Evolutionary conservation across 2,113 vertebrate genomes (phyloP).

Genomic region (Abramis brama): DNA sequence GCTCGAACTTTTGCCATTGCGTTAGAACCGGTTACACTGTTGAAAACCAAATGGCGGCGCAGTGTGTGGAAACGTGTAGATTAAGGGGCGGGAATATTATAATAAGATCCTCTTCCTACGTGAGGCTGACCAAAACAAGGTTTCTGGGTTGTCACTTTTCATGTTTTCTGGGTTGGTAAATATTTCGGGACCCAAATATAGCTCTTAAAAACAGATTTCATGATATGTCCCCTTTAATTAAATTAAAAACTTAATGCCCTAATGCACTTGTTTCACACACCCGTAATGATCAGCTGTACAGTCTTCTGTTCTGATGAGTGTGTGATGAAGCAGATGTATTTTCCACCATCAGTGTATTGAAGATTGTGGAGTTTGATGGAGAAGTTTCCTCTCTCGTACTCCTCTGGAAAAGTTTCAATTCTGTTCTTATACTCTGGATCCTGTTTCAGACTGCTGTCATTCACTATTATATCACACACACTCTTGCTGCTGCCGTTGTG

Average conservation of each 20-base stretch:
- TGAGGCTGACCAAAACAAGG: too few relatives aligned
- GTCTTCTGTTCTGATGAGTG: accelerated
- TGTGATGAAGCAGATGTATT: neutral
- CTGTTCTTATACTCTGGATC: neutral
- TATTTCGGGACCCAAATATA: too few relatives aligned
- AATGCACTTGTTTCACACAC: neutral
- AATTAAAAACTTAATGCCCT: neutral
- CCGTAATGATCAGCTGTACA: neutral
- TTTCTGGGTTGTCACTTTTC: too few relatives aligned
- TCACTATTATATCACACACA: neutral
- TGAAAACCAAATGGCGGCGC: too few relatives aligned
- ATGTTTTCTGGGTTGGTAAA: too few relatives aligned
- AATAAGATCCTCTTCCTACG: too few relatives aligned
- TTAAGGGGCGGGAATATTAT: too few relatives aligned
- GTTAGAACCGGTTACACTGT: too few relatives aligned
- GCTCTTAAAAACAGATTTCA: too few relatives aligned
- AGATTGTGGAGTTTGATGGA: neutral
- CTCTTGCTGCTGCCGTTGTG: neutral
- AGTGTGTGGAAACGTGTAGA: too few relatives aligned
- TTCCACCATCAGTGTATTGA: neutral
- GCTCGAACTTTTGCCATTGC: too few relatives aligned
- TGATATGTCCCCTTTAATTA: neutral
- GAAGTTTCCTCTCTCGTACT: conserved; percentile 24
- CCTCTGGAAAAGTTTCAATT: neutral
- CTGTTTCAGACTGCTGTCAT: neutral